Conservation (phyloP, 2,797 vertebrate species). For the Urocyon cinereoargenteus region DNA sequence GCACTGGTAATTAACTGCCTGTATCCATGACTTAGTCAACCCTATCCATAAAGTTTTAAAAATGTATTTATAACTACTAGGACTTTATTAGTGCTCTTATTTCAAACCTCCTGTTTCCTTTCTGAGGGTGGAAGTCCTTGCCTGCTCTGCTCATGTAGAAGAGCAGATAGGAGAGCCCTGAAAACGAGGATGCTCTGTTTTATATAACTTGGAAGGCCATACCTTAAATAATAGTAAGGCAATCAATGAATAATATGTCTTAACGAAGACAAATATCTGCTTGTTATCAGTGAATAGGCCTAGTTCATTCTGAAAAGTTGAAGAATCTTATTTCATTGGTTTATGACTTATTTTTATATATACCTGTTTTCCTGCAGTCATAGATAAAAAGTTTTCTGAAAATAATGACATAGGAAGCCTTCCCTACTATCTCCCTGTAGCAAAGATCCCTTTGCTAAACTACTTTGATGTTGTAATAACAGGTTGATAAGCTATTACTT, state of each 20-base stretch:
- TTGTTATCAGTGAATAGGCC: neutral
- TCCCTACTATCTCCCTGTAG: neutral
- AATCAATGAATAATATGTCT: neutral
- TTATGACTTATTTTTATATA: neutral
- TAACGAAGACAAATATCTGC: neutral
- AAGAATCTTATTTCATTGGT: neutral
- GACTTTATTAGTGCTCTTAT: neutral
- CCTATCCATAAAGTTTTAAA: slow-evolving; percentile 52
- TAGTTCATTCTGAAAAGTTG: neutral
- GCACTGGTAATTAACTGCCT: slow-evolving; percentile 53
- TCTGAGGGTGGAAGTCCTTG: neutral
- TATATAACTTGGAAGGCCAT: neutral
- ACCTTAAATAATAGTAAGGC: neutral
- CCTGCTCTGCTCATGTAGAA: neutral
- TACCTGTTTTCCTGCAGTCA: neutral
- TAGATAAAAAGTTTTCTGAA: neutral
- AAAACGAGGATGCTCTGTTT: neutral
- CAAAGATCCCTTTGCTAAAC: slow-evolving; percentile 32
- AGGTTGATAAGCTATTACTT: slow-evolving; percentile 15
- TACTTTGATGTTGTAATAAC: neutral
- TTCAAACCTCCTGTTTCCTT: neutral
- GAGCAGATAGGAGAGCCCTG: neutral
- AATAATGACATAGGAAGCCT: neutral
- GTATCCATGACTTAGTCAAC: slow-evolving; percentile 19
- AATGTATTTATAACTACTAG: slow-evolving; percentile 13